Base-by-base conservation (phyloP, 2,888 invertebrate genomes). In the Latrodectus elegans region DNA sequence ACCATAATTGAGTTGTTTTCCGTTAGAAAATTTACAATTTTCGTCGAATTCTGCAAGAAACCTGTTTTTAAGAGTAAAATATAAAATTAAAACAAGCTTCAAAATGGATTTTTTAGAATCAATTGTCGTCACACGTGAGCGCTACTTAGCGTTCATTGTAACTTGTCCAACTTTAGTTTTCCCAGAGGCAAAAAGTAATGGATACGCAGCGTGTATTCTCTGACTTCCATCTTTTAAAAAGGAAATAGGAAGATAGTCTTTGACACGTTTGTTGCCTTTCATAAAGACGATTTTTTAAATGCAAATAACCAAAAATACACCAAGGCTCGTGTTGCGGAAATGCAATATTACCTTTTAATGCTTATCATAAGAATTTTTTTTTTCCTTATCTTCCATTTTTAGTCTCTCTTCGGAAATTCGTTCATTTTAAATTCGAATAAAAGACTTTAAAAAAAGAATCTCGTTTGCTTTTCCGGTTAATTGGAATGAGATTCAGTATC, bases 291-390 rank as follows among this genome's bases (percentile, higher is more conserved):
- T 15, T 60, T 12, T n/a, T n/a, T 15, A 38, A 60, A 60, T 15
- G n/a, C 11, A 60, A n/a, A 60, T 60, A 38, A 60, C 60, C 60
- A 60, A 60, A 60, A 60, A 60, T n/a, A 60, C 60, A 60, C 60
- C 12, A n/a, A 60, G 12, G 60, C 12, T 8, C 60, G 6, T 60
- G 14, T 60, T 10, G 60, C 60, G 60, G 60, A 60, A 60, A 60
- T 11, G 60, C 60, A 15, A 15, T 60, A 60, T 60, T 60, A 6
- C 12, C 10, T 60, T 15, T 60, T 60, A 3, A 15, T 55, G 12
- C 15, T 60, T 60, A 15, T 12, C 60, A n/a, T 4, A 60, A 38
- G 38, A 6, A 60, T 15, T 60, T 60, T 10, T 60, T n/a, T 15
- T 12, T 60, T 60, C n/a, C n/a, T 11, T 15, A 60, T 60, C 11